Evolutionary conservation across 1,140 invertebrate species (phyloP).

Genomic region (Drosophila prosaltans): DNA sequence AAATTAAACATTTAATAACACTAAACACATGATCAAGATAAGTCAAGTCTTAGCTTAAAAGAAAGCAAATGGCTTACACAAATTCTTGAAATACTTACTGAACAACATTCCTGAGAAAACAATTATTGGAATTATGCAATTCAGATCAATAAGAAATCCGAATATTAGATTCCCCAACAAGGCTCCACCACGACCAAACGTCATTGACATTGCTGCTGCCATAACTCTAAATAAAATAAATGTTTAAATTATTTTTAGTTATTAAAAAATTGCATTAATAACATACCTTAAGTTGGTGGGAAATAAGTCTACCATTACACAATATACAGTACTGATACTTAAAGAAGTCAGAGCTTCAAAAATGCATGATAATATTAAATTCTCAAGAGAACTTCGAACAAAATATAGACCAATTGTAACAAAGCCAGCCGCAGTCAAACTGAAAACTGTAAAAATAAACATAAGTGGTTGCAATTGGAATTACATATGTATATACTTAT

Average conservation of each 20-base stretch:
- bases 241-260: background rate
- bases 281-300: constrained; percentile 89
- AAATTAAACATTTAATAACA: background rate
- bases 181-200: constrained; percentile 88
- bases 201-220: constrained; percentile 89
- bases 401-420: constrained; percentile 91
- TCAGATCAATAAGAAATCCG: constrained; percentile 89
- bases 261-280: background rate
- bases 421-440: constrained; percentile 88
- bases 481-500: background rate
- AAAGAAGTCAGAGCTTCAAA: constrained; percentile 90
- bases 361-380: constrained; percentile 89
- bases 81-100: constrained; percentile 84
- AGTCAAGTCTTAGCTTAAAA: too few relatives aligned
- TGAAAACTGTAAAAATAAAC: constrained; percentile 84
- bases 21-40: background rate
- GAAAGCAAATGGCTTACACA: too few relatives aligned
- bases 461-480: background rate
- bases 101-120: constrained; percentile 88
- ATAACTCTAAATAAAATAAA: constrained; percentile 87
- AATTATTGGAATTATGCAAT: constrained; percentile 88
- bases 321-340: constrained; percentile 89
- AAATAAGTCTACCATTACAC: constrained; percentile 90
- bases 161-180: constrained; percentile 88
- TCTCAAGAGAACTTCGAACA: constrained; percentile 88